Evolutionary conservation across 2,113 vertebrate genomes (phyloP), one percentile per base, ranked within the genome.

Genomic region (Mastomys coucha): DNA sequence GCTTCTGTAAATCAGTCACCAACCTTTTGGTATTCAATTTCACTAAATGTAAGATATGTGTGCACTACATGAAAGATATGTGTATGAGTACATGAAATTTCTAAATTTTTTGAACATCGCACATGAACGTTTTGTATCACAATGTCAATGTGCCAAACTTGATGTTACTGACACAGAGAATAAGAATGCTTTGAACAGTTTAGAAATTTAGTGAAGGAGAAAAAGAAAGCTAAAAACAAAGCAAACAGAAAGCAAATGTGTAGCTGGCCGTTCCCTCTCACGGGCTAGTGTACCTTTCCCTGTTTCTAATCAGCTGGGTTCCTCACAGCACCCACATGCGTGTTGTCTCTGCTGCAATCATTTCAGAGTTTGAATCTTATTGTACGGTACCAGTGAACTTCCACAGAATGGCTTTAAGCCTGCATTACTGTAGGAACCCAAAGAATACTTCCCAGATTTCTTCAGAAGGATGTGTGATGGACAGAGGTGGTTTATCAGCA

Each of bases 111-210:
- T 97, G 97, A 97, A 92, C 97, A 98, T 98, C 95, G 97, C 95
- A n/a, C n/a, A n/a, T n/a, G n/a, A n/a, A n/a, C n/a, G n/a, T n/a
- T n/a, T 97, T 95, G 45, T 98, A 97, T 98, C 93, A 65, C 97
- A 98, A 95, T 91, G 63, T 98, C 98, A 77, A 98, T 96, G 98
- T 99, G 99, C 99, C 99, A 99, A 99, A 99, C 97, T 86, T 97
- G 97, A 94, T 98, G 87, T 98, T 98, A 96, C 0, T 85, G 0
- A 97, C 97, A 92, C 94, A 91, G 96, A 97, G 96, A 96, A 8
- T 96, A 93, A 96, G 81, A 96, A 93, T 96, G 86, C 89, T 95
- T 97, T 96, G 96, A 96, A 95, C 81, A 94, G 28, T 81, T 97
- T 94, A 81, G 93, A 89, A 88, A 88, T 42, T 86, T 96, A 95